Evolutionary conservation across 2,113 vertebrate genomes (phyloP), one percentile per base, ranked within the genome.

Genomic region (Burhinus bistriatus): DNA sequence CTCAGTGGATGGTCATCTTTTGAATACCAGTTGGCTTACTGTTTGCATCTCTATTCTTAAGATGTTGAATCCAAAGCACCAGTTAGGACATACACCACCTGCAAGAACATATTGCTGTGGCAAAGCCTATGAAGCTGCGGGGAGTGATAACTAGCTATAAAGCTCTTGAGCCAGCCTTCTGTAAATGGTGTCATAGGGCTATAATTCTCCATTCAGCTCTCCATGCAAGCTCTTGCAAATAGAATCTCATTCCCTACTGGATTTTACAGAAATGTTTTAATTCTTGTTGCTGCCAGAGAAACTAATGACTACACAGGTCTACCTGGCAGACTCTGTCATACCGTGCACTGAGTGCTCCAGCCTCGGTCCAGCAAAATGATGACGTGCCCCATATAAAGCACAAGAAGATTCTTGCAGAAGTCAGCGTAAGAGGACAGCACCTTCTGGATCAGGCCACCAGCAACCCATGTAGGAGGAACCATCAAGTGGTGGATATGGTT

Each of bases 261-360:
- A 76, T 77, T 90, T 83, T 58, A 92, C 45, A 83, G 27, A 81
- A 86, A 54, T 19, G 7, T 44, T 85, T 88, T 3, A 4, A 44
- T 55, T 9, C 44, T 42, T 77, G 19, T 30, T 66, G 54, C 42
- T 88, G 72, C 38, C 47, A 77, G 66, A 88, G 54, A 77, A 89
- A 65, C 17, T 20, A 45, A 34, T 19, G 21, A 36, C 12, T 15
- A 15, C 54, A n/a, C 11, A 64, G 45, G 27, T 66, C 42, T 57
- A 17, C 42, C 36, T 61, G 65, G 40, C 55, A 65, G 73, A 45
- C 34, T 89, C 44, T 68, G n/a, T 29, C 26, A 5, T 6, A 27
- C 5, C 15, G 55, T 3, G 9, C 26, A 18, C 4, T 0, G 3
- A 78, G 64, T 1, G 6, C 34, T 65, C 44, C 70, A 68, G 29